phyloP scores from a whole-genome alignment of 2,888 invertebrate species.

The Proisotoma minuta region DNA sequence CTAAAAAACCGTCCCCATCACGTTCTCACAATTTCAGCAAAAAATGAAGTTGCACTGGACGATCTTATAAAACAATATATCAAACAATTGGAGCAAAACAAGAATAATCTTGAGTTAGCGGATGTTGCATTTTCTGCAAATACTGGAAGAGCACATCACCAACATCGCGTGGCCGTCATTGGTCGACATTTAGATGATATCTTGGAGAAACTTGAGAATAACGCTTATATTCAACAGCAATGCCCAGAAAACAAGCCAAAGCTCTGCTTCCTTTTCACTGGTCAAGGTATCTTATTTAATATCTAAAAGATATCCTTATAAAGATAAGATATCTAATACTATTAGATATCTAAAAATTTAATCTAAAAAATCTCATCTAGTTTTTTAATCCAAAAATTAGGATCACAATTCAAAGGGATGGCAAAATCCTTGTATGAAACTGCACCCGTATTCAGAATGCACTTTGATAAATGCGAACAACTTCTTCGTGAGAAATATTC shows the following conservation, averaged over 20 bases:
- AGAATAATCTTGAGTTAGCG: neutral
- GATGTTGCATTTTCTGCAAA: conserved; percentile 26
- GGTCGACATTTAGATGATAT: conserved; percentile 16
- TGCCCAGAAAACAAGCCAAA: conserved; percentile 6
- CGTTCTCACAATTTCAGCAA: conserved; percentile 25
- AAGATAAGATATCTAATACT: neutral
- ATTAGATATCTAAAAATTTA: conserved; percentile 2
- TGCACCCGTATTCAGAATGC: conserved; percentile 22
- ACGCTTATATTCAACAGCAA: conserved; percentile 12
- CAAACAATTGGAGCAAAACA: neutral
- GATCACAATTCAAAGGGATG: conserved; percentile 35
- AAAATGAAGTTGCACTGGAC: conserved; percentile 22
- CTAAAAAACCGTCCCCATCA: conserved; percentile 8
- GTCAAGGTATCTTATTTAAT: too few species aligned
- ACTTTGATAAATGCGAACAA: conserved; percentile 26
- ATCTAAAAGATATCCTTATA: too few species aligned
- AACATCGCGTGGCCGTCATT: conserved; percentile 20
- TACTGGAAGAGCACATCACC: conserved; percentile 24
- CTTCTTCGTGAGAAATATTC: conserved; percentile 14
- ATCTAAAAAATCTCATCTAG: conserved; percentile 27
- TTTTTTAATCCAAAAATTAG: too few species aligned
- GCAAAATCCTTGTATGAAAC: conserved; percentile 24
- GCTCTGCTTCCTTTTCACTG: conserved; percentile 31
- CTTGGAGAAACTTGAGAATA: conserved; percentile 12
- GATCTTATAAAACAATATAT: conserved; percentile 16